Evolutionary conservation across 2,113 vertebrate genomes (phyloP).

Genomic region (Etheostoma spectabile): DNA sequence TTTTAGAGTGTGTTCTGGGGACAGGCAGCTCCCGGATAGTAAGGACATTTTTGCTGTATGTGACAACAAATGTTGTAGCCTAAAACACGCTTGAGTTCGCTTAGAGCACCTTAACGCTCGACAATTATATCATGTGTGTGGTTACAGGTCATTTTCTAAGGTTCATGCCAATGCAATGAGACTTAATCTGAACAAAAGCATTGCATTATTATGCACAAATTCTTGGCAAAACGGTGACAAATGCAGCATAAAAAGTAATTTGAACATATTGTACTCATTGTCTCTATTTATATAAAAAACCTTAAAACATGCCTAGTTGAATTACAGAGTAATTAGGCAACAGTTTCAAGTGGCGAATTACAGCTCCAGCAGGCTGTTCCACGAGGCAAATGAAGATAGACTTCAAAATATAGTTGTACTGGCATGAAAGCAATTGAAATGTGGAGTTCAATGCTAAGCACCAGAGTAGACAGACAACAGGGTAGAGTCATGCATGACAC

Average conservation of each 20-base stretch:
- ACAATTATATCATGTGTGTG: background rate
- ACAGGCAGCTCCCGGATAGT: too few species aligned
- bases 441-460: constrained; percentile 47
- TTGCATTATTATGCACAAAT: background rate
- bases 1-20: too few species aligned
- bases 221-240: background rate
- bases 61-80: too few species aligned
- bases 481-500: constrained; percentile 55
- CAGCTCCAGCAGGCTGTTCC: constrained; percentile 30
- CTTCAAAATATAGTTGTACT: constrained; percentile 45
- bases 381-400: constrained; percentile 51
- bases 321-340: constrained; percentile 41
- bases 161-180: background rate
- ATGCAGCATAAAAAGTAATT: background rate
- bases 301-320: constrained; percentile 38
- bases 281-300: constrained; percentile 17
- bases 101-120: background rate
- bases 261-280: background rate
- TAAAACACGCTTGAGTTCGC: too few species aligned
- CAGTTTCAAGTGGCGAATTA: constrained; percentile 34
- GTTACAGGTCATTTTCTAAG: background rate
- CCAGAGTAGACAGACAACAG: constrained; percentile 50
- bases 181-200: background rate
- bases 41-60: too few species aligned
- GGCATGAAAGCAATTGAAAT: constrained; percentile 52